Conservation (phyloP, 2,113 vertebrate species). For the Maccullochella peelii region DNA sequence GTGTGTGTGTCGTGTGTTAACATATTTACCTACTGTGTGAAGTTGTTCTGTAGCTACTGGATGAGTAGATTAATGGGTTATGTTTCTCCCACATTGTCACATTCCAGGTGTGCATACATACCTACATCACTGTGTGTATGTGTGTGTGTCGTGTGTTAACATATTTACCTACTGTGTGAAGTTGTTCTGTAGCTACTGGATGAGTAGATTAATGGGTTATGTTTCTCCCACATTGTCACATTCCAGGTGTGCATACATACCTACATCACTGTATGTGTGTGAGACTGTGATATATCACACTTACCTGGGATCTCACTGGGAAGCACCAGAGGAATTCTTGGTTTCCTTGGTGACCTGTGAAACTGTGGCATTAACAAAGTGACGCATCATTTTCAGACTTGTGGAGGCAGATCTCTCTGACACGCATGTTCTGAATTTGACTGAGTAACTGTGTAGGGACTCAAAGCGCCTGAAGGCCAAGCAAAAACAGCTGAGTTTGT, state of each 20-base stretch:
- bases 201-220: constrained; percentile 2
- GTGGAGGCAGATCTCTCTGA: constrained; percentile 51
- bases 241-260: constrained; percentile 48
- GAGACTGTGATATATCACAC: constrained; percentile 74
- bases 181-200: constrained; percentile 3
- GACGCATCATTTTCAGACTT: constrained; percentile 49
- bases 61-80: background rate
- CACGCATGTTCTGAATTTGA: constrained; percentile 20
- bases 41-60: constrained; percentile 5
- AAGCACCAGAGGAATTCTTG: constrained; percentile 58
- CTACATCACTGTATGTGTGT: constrained; percentile 14
- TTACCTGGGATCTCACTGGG: constrained; percentile 55
- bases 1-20: background rate
- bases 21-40: background rate
- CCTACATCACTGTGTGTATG: constrained; percentile 8
- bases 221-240: constrained; percentile 24
- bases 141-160: background rate
- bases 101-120: constrained; percentile 51
- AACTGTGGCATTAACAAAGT: constrained; percentile 27
- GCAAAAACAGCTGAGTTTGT: constrained; percentile 37
- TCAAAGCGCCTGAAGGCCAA: constrained; percentile 49
- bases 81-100: constrained; percentile 24
- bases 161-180: background rate
- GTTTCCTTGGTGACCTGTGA: constrained; percentile 59
- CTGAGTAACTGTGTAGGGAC: constrained; percentile 23